Evolutionary conservation across 2,888 invertebrate genomes (phyloP).

Genomic region (Steinernema hermaphroditum): DNA sequence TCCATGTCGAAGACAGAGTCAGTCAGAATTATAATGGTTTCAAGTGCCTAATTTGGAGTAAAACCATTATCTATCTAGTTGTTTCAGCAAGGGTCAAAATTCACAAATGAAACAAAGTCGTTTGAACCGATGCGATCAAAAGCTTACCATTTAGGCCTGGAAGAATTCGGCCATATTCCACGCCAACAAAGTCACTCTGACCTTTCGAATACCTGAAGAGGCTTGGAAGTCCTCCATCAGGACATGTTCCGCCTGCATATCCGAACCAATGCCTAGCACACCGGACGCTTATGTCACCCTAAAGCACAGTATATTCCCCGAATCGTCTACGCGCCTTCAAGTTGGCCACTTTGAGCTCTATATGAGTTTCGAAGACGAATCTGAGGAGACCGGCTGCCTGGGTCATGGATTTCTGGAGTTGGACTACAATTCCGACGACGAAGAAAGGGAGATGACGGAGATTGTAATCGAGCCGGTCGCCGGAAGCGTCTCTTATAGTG

Average conservation of each 20-base stretch:
- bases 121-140: too few relatives aligned
- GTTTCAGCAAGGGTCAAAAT: too few relatives aligned
- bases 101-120: too few relatives aligned
- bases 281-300: not conserved
- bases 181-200: not conserved
- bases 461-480: not conserved
- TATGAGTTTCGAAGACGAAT: not conserved
- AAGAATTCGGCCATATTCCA: not conserved
- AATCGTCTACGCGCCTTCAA: too few relatives aligned
- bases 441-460: not conserved
- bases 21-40: too few relatives aligned
- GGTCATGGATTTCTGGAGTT: not conserved
- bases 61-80: too few relatives aligned
- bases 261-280: not conserved
- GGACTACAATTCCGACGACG: not conserved
- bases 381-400: not conserved
- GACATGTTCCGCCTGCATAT: not conserved
- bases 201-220: not conserved
- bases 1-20: too few relatives aligned
- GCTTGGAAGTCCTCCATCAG: not conserved
- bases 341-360: not conserved
- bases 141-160: not conserved
- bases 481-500: not conserved
- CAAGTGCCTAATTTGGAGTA: too few relatives aligned
- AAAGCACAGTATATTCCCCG: not conserved